Base-by-base conservation (phyloP, 2,113 vertebrate species). In the Telmatochromis sp. region DNA sequence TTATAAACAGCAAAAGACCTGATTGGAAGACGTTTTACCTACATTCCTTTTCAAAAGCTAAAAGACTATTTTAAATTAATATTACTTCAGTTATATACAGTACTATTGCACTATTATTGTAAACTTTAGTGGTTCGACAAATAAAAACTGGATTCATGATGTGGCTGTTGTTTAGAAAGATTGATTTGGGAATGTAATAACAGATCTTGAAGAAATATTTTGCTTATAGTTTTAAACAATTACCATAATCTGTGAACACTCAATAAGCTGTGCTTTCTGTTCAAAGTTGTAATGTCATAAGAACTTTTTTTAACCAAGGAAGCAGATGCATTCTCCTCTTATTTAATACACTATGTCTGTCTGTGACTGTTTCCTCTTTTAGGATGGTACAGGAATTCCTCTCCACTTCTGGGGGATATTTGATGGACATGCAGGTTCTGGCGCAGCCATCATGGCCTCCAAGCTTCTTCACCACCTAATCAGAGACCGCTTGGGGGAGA, bases 391-490 rank as follows among this genome's bases (percentile, higher is more conserved):
- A 55, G 97, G 97, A 11, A 96, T 99, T 89, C 97, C 96, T 63
- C 97, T 99, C 86, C 96, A 98, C 90, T 99, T 98, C 89, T 99
- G 98, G 98, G 98, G 97, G 2, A 93, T 99, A 79, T 99, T 98
- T 86, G 98, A 99, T 9, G 98, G 98, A 47, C 98, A 99, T 0
- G 98, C 98, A 0, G 98, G 98, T 21, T 97, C 98, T 0, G 98
- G 98, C 2, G 98, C 98, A 3, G 98, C 98, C 15, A 96, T 99
- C 83, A 96, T 97, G 97, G 98, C 98, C 42, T 98, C 98, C 4
- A 96, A 97, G 91, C 95, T 97, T 7, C 97, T 99, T 19, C 98
- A 99, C 73, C 96, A 96, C 42, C 97, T 99, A 87, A 98, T 99
- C 89, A 94, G 97, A 3, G 98, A 99, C 88, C 97, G 98, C 78